phyloP scores from a whole-genome alignment of 2,113 vertebrate genomes.

The Puntigrus tetrazona region DNA sequence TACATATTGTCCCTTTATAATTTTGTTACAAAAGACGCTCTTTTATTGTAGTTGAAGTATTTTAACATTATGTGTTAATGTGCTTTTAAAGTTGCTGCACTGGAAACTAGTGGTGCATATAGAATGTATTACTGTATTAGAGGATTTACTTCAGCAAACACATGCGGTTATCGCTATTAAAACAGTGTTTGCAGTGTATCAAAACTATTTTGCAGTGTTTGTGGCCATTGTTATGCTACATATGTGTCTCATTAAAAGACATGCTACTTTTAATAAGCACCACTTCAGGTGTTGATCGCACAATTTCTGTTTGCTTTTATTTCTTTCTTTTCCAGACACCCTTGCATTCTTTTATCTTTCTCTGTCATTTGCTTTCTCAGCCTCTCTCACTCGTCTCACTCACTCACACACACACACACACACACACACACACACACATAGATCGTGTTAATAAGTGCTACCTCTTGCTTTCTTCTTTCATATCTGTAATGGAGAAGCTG shows the following conservation, averaged over 20 bases:
- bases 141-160: not conserved
- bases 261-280: not conserved
- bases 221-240: not conserved
- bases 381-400: not conserved
- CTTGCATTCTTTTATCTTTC: not conserved
- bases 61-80: not conserved
- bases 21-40: not conserved
- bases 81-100: not conserved
- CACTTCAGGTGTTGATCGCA: not conserved
- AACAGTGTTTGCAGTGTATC: too few relatives aligned
- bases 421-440: not conserved
- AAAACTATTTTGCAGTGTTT: not conserved
- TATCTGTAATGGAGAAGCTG: conserved; percentile 27
- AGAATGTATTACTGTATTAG: conserved; percentile 19
- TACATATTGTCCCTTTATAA: not conserved
- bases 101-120: not conserved
- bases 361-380: conserved; percentile 15
- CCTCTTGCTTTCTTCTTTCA: conserved; percentile 26
- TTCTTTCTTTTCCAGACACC: not conserved
- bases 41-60: not conserved
- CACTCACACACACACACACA: too few relatives aligned
- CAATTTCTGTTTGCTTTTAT: not conserved
- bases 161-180: not conserved
- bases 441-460: conserved; percentile 38
- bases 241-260: not conserved